These are phyloP conservation scores for Sarcophaga bullata DNA, from an alignment of 1,140 invertebrate species.

Conservation along the genomic window DNA sequence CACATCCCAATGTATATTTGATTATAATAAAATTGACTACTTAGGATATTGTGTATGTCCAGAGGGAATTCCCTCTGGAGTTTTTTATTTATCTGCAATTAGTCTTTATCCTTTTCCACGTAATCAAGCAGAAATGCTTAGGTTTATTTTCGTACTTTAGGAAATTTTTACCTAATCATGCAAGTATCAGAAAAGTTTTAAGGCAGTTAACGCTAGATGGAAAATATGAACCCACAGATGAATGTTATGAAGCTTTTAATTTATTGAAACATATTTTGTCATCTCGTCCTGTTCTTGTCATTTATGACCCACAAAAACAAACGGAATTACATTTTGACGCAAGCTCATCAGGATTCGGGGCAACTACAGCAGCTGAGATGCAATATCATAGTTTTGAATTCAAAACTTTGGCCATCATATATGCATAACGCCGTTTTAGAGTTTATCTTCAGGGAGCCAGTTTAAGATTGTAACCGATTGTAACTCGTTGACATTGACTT, in stretches of 20 bases:
- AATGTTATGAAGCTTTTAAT: too few species aligned
- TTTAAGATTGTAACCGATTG: constrained; percentile 21
- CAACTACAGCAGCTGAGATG: too few species aligned
- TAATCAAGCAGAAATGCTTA: constrained; percentile 12
- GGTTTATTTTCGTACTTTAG: constrained; percentile 1
- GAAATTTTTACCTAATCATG: neutral
- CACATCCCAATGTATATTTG: neutral
- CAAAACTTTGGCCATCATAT: too few species aligned
- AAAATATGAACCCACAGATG: too few species aligned
- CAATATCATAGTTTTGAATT: too few species aligned
- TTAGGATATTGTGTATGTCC: neutral
- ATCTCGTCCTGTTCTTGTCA: too few species aligned
- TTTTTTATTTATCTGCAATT: neutral
- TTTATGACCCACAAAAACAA: too few species aligned
- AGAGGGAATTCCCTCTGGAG: neutral
- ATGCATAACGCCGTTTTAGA: too few species aligned
- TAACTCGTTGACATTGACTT: neutral
- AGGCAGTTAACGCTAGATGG: neutral
- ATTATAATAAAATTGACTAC: neutral
- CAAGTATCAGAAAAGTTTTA: neutral
- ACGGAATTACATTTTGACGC: too few species aligned
- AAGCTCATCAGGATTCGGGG: too few species aligned
- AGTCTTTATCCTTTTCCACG: neutral
- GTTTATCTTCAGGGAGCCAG: neutral
- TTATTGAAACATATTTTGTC: too few species aligned